These are phyloP conservation scores for Lemur catta DNA, from an alignment of 2,797 vertebrate genomes.

Conservation along the genomic window DNA sequence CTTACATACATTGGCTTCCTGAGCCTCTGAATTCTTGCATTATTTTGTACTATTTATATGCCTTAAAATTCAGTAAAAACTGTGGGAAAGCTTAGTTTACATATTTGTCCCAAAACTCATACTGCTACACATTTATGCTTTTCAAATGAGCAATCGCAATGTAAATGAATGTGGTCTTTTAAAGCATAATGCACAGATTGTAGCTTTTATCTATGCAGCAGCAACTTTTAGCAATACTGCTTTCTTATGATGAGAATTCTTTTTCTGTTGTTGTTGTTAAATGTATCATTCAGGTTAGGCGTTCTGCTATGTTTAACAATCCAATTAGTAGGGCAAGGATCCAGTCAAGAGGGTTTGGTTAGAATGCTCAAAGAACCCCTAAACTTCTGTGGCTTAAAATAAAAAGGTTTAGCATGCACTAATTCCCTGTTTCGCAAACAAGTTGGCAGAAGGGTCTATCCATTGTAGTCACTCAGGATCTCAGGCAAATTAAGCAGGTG, in stretches of 20 bases:
- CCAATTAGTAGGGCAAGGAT: not conserved
- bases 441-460: too few relatives aligned
- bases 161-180: not conserved
- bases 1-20: not conserved
- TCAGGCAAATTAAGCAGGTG: not conserved
- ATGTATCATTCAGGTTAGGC: not conserved
- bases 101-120: conserved; percentile 18
- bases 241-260: not conserved
- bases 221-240: not conserved
- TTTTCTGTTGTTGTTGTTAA: not conserved
- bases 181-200: not conserved
- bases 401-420: not conserved
- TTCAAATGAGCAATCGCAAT: conserved; percentile 25
- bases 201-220: not conserved
- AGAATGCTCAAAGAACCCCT: not conserved
- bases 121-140: conserved; percentile 6
- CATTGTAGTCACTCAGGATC: not conserved
- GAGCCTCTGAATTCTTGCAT: not conserved
- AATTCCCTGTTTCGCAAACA: not conserved
- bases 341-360: not conserved
- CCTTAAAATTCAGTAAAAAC: conserved; percentile 43
- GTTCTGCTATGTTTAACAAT: not conserved
- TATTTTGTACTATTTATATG: conserved; percentile 15
- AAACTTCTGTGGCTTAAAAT: not conserved
- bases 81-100: conserved; percentile 48